Evolutionary conservation across 2,113 vertebrate genomes (phyloP).

Genomic region (Argyrosomus japonicus): DNA sequence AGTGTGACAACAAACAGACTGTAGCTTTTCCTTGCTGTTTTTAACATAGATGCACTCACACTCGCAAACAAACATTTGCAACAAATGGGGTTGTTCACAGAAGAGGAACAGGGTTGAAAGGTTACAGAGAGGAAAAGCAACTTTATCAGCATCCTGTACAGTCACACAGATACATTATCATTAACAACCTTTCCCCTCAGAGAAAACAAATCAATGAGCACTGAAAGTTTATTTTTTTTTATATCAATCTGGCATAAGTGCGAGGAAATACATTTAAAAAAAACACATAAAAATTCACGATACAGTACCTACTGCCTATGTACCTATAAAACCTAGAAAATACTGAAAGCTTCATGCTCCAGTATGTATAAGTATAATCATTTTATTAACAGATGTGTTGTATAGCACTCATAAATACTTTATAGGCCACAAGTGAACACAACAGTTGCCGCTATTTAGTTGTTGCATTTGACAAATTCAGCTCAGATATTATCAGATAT

Average conservation of each 20-base stretch:
- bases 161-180: slow-evolving; percentile 18
- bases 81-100: slow-evolving; percentile 49
- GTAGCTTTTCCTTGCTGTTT: slow-evolving; percentile 36
- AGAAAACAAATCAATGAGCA: slow-evolving; percentile 28
- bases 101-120: slow-evolving; percentile 39
- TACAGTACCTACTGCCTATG: no score
- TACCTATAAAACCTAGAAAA: background rate
- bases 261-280: no score
- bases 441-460: background rate
- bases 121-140: slow-evolving; percentile 46
- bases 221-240: background rate
- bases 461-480: background rate
- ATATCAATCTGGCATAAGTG: background rate
- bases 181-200: slow-evolving; percentile 28
- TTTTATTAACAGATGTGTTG: background rate
- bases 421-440: background rate
- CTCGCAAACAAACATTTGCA: slow-evolving; percentile 30
- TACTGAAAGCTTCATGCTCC: background rate
- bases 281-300: no score
- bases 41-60: slow-evolving; percentile 50
- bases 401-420: no score
- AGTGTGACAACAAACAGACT: slow-evolving; percentile 14
- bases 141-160: slow-evolving; percentile 35
- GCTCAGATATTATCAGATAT: background rate
- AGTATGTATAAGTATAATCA: background rate